Evolutionary conservation across 2,888 invertebrate genomes (phyloP).

Genomic region (Trissoscelio sp.): DNA sequence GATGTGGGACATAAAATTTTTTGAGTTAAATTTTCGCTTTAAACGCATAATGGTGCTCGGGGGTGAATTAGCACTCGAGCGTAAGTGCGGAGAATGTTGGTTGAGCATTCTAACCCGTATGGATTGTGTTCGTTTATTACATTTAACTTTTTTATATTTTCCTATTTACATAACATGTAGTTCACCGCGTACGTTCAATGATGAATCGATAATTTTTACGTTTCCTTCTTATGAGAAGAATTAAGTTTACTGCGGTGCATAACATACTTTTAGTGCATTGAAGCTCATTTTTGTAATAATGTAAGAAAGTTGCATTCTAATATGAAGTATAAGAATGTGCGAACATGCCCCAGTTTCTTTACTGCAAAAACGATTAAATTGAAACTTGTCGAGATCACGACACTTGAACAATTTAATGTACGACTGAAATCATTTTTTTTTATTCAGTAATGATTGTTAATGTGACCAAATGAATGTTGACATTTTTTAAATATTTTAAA

Average conservation of each 20-base stretch:
- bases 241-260: conserved; percentile 7
- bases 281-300: conserved; percentile 30
- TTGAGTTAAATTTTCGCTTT: conserved; percentile 8
- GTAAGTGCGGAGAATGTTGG: conserved; percentile 6
- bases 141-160: conserved; percentile 9
- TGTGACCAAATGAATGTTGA: too few relatives aligned
- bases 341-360: conserved; percentile 23
- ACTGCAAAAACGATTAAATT: conserved; percentile 31
- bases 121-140: conserved; percentile 7
- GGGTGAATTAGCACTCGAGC: conserved; percentile 27
- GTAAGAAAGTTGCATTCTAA: conserved; percentile 26
- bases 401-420: neutral
- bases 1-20: too few relatives aligned
- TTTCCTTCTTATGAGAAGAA: conserved; percentile 8
- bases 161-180: conserved; percentile 28
- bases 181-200: conserved; percentile 3
- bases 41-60: conserved; percentile 5
- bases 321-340: conserved; percentile 24
- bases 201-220: conserved; percentile 38
- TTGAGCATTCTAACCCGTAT: conserved; percentile 8
- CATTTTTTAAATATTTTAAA: too few relatives aligned
- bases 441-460: too few relatives aligned
- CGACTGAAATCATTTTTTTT: too few relatives aligned
- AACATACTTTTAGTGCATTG: conserved; percentile 10
- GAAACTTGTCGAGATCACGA: neutral